These are phyloP conservation scores for Sclerodermus sp. DNA, from an alignment of 2,888 invertebrate species.

Conservation along the genomic window DNA sequence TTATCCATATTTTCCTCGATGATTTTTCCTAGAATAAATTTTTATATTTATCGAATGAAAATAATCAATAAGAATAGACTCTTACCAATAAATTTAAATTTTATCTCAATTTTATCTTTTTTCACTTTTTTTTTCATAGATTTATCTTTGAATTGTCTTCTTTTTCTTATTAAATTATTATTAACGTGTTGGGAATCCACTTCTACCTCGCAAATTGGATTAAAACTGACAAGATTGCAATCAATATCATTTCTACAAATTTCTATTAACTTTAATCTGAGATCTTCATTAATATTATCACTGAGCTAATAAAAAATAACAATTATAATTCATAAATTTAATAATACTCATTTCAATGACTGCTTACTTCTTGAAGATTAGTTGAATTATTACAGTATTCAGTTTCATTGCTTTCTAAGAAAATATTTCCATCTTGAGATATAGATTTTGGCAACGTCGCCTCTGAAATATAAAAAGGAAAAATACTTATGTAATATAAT, in stretches of 20 bases:
- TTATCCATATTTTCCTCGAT: conserved; percentile 39
- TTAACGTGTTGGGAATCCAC: conserved; percentile 5
- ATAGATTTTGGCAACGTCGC: conserved; percentile 59
- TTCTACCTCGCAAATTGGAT: conserved; percentile 35
- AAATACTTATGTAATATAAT: not conserved
- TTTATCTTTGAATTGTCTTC: conserved; percentile 20
- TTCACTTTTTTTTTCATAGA: conserved; percentile 19
- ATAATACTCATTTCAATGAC: conserved; percentile 12
- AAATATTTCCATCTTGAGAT: conserved; percentile 59
- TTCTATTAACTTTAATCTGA: conserved; percentile 38
- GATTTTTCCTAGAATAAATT: conserved; percentile 39
- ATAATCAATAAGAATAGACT: not conserved
- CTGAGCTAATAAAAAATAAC: conserved; percentile 38
- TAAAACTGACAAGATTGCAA: conserved; percentile 36
- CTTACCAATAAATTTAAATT: conserved; percentile 44
- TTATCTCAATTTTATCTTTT: conserved; percentile 42
- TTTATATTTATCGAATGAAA: not conserved
- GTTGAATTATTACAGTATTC: conserved; percentile 57
- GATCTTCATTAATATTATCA: conserved; percentile 38
- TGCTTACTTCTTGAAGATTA: conserved; percentile 51
- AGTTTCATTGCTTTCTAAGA: conserved; percentile 52
- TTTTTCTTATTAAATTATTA: not conserved
- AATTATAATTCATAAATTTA: not conserved
- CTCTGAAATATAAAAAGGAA: conserved; percentile 41
- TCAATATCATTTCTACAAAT: conserved; percentile 43